phyloP scores from a whole-genome alignment of 2,113 vertebrate species.

The Chloebia gouldiae region DNA sequence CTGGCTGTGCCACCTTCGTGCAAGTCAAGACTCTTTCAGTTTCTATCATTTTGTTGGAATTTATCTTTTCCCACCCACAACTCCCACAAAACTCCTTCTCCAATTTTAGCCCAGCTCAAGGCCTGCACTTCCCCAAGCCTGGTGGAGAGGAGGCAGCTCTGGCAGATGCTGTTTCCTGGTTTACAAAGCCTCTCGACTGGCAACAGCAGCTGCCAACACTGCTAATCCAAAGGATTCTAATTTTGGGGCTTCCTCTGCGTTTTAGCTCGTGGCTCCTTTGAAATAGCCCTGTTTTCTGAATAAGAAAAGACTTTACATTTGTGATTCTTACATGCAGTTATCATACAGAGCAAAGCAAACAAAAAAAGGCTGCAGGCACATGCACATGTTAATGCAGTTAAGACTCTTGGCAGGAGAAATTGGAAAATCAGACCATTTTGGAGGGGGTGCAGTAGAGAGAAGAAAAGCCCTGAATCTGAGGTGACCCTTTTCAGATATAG shows the following conservation, averaged over 20 bases:
- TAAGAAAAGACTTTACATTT: not conserved
- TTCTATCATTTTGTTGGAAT: not conserved
- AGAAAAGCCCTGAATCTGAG: not conserved
- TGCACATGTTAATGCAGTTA: not conserved
- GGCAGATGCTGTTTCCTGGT: not conserved
- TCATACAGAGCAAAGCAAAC: not conserved
- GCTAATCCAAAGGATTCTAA: not conserved
- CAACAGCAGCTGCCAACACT: not conserved
- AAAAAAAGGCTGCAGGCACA: not conserved
- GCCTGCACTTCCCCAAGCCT: not conserved
- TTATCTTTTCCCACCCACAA: rapidly evolving
- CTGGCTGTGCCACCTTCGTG: not conserved
- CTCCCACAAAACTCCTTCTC: not conserved
- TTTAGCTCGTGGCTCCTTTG: not conserved
- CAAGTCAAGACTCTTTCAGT: not conserved
- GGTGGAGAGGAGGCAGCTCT: not conserved
- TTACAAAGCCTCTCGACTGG: not conserved
- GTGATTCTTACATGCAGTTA: not conserved
- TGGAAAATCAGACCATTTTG: not conserved
- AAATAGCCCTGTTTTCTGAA: not conserved
- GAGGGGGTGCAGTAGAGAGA: not conserved
- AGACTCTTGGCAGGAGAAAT: not conserved
- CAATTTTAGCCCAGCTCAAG: not conserved
- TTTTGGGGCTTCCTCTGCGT: not conserved
- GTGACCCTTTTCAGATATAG: conserved; percentile 21